Conservation (phyloP, 2,113 vertebrate species). For the Sinocyclocheilus anophthalmus region DNA sequence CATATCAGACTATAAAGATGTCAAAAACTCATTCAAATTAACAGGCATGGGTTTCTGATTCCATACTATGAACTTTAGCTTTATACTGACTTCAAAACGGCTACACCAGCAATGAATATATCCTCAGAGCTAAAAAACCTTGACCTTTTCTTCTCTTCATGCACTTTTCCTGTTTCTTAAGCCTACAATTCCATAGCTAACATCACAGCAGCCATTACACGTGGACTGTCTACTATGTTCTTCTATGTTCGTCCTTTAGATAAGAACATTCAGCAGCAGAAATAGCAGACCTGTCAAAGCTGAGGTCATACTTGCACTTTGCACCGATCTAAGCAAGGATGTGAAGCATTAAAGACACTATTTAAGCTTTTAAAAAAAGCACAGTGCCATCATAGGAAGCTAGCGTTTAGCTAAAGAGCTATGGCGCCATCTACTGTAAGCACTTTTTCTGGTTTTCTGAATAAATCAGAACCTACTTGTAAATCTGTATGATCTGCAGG, state of each 20-base stretch:
- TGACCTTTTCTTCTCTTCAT: not conserved
- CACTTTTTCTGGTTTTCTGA: not conserved
- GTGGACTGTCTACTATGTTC: too few species aligned
- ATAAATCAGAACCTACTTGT: not conserved
- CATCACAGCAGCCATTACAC: not conserved
- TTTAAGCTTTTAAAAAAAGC: constrained; percentile 27
- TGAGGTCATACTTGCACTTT: not conserved
- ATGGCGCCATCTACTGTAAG: constrained; percentile 57
- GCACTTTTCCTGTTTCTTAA: not conserved
- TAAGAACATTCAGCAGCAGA: not conserved
- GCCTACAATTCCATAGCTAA: not conserved
- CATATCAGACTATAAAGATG: not conserved
- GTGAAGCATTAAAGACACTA: constrained; percentile 26
- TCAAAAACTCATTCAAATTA: not conserved
- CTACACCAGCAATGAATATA: not conserved
- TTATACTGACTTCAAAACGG: not conserved
- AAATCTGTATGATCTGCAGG: constrained; percentile 2
- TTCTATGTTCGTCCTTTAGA: not conserved
- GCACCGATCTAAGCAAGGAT: not conserved
- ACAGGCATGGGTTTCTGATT: not conserved
- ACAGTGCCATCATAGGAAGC: not conserved
- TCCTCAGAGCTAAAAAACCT: not conserved
- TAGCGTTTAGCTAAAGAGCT: constrained; percentile 20
- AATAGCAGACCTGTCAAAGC: not conserved
- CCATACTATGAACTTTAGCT: not conserved